A percentile compares a stretch with the other conserved stretches of the same genome.
Evolutionary conservation across 1,140 invertebrate species (phyloP).

Genomic region (Magallana ariakensis): DNA sequence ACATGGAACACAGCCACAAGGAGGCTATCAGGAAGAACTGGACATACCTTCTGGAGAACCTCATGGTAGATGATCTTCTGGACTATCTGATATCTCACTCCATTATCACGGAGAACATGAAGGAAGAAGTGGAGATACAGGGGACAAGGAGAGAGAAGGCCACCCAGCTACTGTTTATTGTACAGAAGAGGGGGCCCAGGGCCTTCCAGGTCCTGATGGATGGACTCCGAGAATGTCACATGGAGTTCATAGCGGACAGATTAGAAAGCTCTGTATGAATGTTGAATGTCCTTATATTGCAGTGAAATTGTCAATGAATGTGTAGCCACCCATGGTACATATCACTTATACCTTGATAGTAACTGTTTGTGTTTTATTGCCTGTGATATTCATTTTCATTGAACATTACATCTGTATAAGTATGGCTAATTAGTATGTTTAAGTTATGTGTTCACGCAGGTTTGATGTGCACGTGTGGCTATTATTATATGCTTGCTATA

Average conservation of each 20-base stretch:
- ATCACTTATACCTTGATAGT: too few relatives aligned
- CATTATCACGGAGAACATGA: conserved; percentile 43
- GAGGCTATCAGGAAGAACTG: conserved; percentile 49
- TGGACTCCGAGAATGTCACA: conserved; percentile 28
- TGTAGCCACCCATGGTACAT: too few relatives aligned
- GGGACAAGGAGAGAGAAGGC: conserved; percentile 23
- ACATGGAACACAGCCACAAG: conserved; percentile 43
- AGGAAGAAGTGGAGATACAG: conserved; percentile 35
- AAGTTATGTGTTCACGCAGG: too few relatives aligned
- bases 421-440: too few relatives aligned
- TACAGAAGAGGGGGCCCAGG: conserved; percentile 40
- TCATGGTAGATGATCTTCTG: conserved; percentile 43
- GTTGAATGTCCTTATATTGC: neutral
- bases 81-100: conserved; percentile 34
- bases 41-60: conserved; percentile 47
- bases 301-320: too few relatives aligned
- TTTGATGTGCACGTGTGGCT: too few relatives aligned
- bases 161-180: conserved; percentile 42
- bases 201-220: conserved; percentile 45
- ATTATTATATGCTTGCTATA: too few relatives aligned
- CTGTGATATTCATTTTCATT: too few relatives aligned
- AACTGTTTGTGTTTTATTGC: too few relatives aligned
- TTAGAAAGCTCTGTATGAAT: neutral
- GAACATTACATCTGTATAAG: too few relatives aligned
- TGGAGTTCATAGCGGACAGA: conserved; percentile 48